Evolutionary conservation across 2,888 invertebrate species (phyloP), one percentile per base, ranked within the genome.

Genomic region (Callimorpha dominula): DNA sequence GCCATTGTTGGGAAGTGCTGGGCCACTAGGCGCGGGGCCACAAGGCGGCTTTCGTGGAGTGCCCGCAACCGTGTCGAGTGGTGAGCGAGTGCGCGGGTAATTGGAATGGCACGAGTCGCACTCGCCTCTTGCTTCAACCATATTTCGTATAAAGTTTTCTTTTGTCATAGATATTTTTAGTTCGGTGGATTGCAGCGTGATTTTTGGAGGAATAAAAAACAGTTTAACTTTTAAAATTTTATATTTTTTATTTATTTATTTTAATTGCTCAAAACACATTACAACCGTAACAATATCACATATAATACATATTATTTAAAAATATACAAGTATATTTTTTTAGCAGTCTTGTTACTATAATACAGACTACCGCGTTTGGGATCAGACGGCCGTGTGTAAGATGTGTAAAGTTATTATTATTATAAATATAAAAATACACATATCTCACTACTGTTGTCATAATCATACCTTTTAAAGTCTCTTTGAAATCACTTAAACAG

Each of bases 11-110:
- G 5, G 5, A 64, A 50, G 62, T 62, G 62, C 66, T 9, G 49
- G 50, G 14, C 60, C 64, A 66, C 67, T 17, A 66, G 14, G 12
- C 62, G 68, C 17, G 57, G 60, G 57, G 62, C 68, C 68, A 75
- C 70, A 69, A 73, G 65, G 71, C 79, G 70, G 72, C n/a, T 65
- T 52, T 31, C 46, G 15, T 82, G 70, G 68, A 85, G 85, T 73
- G 78, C 65, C 75, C 74, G 62, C 79, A 84, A 81, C 76, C 65
- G 78, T 85, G 84, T 84, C 84, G 84, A 84, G 84, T 79, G 76
- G 57, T 9, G 49, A 49, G 71, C 73, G 67, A 75, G 77, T 70
- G 70, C 70, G 77, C 62, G 74, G 66, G 71, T 73, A 77, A 79
- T 77, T 65, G 78, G 54, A 60, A 11, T 79, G 69, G 78, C 81